Base-by-base conservation (phyloP, 1,140 invertebrate genomes). In the Parapsyche elsis region DNA sequence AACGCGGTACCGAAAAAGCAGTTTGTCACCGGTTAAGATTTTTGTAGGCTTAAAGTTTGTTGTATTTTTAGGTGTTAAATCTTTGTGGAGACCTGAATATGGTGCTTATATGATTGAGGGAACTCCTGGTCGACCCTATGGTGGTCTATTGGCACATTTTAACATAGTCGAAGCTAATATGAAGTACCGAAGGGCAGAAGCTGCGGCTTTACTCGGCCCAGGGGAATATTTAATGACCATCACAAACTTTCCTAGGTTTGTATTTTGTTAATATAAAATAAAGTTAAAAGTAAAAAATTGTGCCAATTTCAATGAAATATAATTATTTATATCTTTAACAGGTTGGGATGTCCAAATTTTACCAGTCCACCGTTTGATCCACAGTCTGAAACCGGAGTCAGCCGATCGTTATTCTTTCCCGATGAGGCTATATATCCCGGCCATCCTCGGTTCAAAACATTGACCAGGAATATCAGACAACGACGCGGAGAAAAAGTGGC, bases 31-130 rank as follows among this genome's bases (percentile, higher is more conserved):
- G n/a, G n/a, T n/a, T n/a, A n/a, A n/a, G n/a, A n/a, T n/a, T n/a
- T n/a, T n/a, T n/a, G n/a, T n/a, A n/a, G n/a, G n/a, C n/a, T n/a
- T n/a, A n/a, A n/a, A n/a, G n/a, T n/a, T n/a, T n/a, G n/a, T n/a
- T n/a, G n/a, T 77, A 71, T 21, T 81, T 90, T 91, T 80, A 90
- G 92, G 91, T 84, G 94, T 95, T 5, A 96, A 96, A 85, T 97
- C 95, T 2, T 87, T 98, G 19, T 99, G 98, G 98, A 91, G 97
- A 71, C 98, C 98, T 16, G 98, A 99, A 90, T 99, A 98, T 91
- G 98, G 96, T 26, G 94, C 95, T 67, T 99, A 99, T 85, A 99
- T 99, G 98, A 92, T 99, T 67, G 99, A 99, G 90, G 98, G 98
- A n/a, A 99, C 98, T 0, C 99, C 99, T 16, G 98, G 98, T 9